Base-by-base conservation (phyloP, 2,797 vertebrate genomes). In the Malacoctenus gilli region DNA sequence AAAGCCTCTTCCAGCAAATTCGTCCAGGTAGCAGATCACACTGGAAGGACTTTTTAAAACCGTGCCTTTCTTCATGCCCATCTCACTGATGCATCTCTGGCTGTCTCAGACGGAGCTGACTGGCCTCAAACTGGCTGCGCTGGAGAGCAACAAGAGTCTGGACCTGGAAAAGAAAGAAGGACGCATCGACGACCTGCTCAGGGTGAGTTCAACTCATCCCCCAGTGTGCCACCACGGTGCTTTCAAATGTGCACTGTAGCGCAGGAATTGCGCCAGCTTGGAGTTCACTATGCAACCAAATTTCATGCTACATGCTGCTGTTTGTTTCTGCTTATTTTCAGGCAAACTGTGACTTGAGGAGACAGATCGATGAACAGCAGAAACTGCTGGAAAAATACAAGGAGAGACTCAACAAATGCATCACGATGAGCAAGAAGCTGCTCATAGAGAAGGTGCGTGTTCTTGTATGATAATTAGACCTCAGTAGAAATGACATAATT, bases 91-190 rank as follows among this genome's bases (percentile, higher is more conserved):
- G 53, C 52, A 13, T 42, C 0, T 56, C 8, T 34, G 34, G 14
- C 10, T 80, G 32, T 72, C 82, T 23, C 80, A 99, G 97, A 99
- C 97, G 67, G 97, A 98, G 88, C 90, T 99, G 81, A 99, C 97
- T 11, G 95, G 95, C 83, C 86, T 96, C 83, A 99, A 99, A 89
- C 92, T 99, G 49, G 96, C 96, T 82, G 95, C 95, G 71, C 93
- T 99, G 85, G 97, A 99, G 92, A 99, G 93, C 94, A 99, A 97
- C 93, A 99, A 99, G 92, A 98, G 95, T 89, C 92, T 98, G 85
- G 97, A 99, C 86, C 89, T 99, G 90, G 97, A 99, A 88, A 98
- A 99, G 86, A 99, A 99, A 80, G 97, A 99, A 89, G 97, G 97
- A 59, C 92, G 96, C 76, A 99, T 99, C 90, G 97, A 99, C 80